A percentile compares a stretch with the other conserved stretches of the same genome.
Evolutionary conservation across 2,797 vertebrate species (phyloP).

Genomic region (Anguilla pacifica): DNA sequence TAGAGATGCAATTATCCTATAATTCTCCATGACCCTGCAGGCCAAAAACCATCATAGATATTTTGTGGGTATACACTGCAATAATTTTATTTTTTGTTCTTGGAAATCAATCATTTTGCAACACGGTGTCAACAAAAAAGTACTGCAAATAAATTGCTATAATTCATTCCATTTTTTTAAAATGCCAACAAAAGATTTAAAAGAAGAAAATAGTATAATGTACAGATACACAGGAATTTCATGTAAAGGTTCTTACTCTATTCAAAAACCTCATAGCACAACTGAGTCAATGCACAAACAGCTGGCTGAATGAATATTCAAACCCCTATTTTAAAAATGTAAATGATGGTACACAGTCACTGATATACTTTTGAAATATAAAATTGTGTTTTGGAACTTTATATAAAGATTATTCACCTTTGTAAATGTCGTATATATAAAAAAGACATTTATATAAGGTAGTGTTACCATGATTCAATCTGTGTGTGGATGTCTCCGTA

Average conservation of each 20-base stretch:
- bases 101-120: neutral
- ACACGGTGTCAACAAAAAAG: neutral
- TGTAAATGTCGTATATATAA: too few relatives aligned
- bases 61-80: neutral
- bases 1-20: neutral
- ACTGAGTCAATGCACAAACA: neutral
- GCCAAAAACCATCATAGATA: neutral
- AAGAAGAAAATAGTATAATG: neutral
- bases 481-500: neutral
- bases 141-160: neutral
- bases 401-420: neutral
- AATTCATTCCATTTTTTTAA: neutral
- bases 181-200: neutral
- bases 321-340: neutral
- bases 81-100: too few relatives aligned
- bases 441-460: too few relatives aligned
- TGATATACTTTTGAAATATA: neutral
- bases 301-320: neutral
- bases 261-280: neutral
- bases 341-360: neutral
- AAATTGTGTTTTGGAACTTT: neutral
- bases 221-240: neutral
- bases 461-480: neutral
- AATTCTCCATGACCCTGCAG: neutral
- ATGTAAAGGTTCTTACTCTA: neutral